Evolutionary conservation across 2,888 invertebrate species (phyloP), one percentile per base, ranked within the genome.

Genomic region (Drosophila affinis): DNA sequence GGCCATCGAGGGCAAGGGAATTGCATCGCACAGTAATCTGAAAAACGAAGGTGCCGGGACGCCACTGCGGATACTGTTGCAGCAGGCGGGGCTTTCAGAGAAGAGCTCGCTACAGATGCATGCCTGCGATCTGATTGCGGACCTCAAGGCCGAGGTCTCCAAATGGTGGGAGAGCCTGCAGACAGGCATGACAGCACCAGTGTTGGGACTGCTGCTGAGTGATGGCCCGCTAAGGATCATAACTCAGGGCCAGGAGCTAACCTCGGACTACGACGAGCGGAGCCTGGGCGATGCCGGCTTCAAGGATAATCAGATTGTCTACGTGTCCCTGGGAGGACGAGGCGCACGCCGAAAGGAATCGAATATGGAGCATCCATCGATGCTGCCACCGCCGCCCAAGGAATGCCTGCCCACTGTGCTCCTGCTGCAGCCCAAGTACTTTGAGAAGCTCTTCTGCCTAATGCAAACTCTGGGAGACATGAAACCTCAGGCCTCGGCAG

Each of bases 261-360:
- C 97, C 0, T 96, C 97, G 4, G 98, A 98, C 86, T 96, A 96
- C 83, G 98, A 98, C 90, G 98, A 98, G 90, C 96, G 98, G 80
- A 96, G 96, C 2, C 93, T 98, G 3, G 95, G 95, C 46, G 98
- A 98, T 91, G 96, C 98, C 94, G 97, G 98, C 24, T 97, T 98
- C 90, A 98, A 98, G 91, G 98, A 98, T 91, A 96, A 96, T 90
- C 98, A 96, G 95, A 93, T 98, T 92, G 96, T 98, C 53, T 98
- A 97, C 92, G 97, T 98, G 61, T 98, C 98, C 0, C 94, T 98
- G 90, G 97, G 98, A 39, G 95, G 95, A 45, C 92, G 93, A 10
- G 94, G 90, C 90, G 93, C 89, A 79, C 94, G 92, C 79, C 94
- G 93, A 67, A 92, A 93, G 57, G 92, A 93, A 58, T 88, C 90